phyloP scores from a whole-genome alignment of 2,888 invertebrate species.

The Pheosia gnoma region DNA sequence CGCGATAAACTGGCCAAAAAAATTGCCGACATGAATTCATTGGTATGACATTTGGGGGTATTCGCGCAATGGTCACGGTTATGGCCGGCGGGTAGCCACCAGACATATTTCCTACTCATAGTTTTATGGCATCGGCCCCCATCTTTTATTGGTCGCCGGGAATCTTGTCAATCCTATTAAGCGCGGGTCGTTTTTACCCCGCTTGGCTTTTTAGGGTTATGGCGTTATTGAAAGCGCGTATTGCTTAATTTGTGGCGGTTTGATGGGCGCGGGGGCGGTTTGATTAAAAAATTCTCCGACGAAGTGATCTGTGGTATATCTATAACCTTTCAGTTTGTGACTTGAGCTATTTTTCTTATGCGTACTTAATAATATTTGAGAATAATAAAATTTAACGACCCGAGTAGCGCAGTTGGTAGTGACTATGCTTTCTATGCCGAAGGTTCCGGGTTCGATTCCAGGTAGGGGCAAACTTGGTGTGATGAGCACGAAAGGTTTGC shows the following conservation, averaged over 20 bases:
- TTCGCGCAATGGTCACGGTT: slow-evolving; percentile 73
- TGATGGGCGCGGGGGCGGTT: slow-evolving; percentile 42
- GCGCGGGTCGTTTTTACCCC: slow-evolving; percentile 55
- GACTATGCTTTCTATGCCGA: no score
- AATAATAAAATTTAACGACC: no score
- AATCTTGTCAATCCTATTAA: slow-evolving; percentile 80
- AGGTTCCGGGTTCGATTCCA: no score
- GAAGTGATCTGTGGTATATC: neutral
- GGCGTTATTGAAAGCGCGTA: slow-evolving; percentile 61
- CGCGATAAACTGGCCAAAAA: slow-evolving; percentile 80
- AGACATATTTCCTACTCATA: slow-evolving; percentile 79
- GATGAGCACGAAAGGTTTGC: no score
- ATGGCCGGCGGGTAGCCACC: slow-evolving; percentile 58
- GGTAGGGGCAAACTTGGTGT: no score
- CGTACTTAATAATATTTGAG: no score
- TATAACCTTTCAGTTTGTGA: neutral
- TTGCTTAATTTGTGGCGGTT: slow-evolving; percentile 59
- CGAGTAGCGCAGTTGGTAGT: no score
- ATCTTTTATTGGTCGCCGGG: slow-evolving; percentile 77
- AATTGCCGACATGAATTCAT: slow-evolving; percentile 82
- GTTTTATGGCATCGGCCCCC: slow-evolving; percentile 77
- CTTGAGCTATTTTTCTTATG: neutral
- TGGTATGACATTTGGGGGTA: slow-evolving; percentile 81
- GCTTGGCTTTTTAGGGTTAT: slow-evolving; percentile 52
- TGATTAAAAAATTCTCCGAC: slow-evolving; percentile 49